Base-by-base conservation (phyloP, 2,888 invertebrate species). In the Euplexia lucipara region DNA sequence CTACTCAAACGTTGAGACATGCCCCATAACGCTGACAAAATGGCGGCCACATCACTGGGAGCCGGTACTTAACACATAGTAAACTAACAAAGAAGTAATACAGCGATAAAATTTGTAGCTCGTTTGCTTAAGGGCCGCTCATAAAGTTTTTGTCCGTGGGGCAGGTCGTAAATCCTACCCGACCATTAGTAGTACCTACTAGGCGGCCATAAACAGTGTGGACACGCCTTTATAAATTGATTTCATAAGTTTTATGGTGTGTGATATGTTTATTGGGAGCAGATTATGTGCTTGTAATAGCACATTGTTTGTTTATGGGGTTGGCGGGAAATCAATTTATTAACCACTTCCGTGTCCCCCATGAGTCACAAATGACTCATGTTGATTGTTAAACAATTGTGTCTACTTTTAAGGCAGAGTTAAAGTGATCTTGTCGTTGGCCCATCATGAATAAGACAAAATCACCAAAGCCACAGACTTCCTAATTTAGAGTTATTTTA, bases 121-220 rank as follows among this genome's bases (percentile, higher is more conserved):
- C 75, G 80, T 81, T 81, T 82, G 78, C 75, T 73, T 75, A 68
- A 73, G 65, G 73, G 71, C 42, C 49, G 53, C 71, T 67, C 79
- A 72, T 82, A 82, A 81, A 82, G 63, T 82, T 81, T 81, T 81
- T 82, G 81, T 82, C 75, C 70, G 32, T 56, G 70, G 71, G 69
- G 67, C 39, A 22, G 60, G 18, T 70, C 75, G 72, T 82, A 82
- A 81, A 79, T 79, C 59, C 30, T 45, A 60, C 44, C 42, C 48
- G 60, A 51, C 70, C 67, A 79, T 76, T 81, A 82, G 74, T 52
- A 73, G 74, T 68, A 61, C 26, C 26, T 26, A 26, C 57, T 37
- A 69, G 70, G 57, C 71, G 39, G 54, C 74, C 80, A 75, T 82
- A 82, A 79, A 79, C 82, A 66, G 56, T 60, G 77, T 74, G 62